A percentile compares a stretch with the other conserved stretches of the same genome.
Conservation (phyloP, 2,113 vertebrate species). For the Atlantisia rogersi region DNA sequence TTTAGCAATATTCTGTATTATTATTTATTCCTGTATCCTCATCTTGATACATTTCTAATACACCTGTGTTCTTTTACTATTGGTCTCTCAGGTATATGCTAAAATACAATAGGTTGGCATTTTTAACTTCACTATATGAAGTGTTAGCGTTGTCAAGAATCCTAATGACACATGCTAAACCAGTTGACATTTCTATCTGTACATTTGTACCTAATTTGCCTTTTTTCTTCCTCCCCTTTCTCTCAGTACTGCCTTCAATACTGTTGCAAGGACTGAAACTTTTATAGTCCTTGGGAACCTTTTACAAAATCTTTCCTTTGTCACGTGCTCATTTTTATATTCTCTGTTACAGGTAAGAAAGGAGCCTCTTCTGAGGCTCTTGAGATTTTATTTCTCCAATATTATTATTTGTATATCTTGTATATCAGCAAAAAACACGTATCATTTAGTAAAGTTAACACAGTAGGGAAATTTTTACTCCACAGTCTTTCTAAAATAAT, state of each 20-base stretch:
- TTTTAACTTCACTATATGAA: too few species aligned
- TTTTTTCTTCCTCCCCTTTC: neutral
- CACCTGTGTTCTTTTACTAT: too few species aligned
- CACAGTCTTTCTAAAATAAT: neutral
- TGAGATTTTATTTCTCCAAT: neutral
- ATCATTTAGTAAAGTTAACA: neutral
- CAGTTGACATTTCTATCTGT: neutral
- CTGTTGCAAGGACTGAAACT: neutral
- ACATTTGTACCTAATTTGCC: neutral
- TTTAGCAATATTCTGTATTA: neutral
- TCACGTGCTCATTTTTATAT: neutral
- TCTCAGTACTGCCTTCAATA: neutral
- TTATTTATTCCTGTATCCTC: too few species aligned
- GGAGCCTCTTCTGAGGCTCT: neutral
- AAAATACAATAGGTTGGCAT: too few species aligned
- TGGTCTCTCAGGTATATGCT: too few species aligned
- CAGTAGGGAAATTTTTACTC: neutral
- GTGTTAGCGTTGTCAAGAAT: too few species aligned
- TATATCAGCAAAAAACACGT: neutral
- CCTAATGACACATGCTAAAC: too few species aligned
- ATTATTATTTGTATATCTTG: neutral
- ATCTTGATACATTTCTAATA: too few species aligned
- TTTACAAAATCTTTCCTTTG: neutral
- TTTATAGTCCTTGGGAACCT: neutral
- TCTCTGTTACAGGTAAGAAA: neutral